A percentile compares a stretch with the other conserved stretches of the same genome.
Conservation (phyloP, 2,113 vertebrate genomes). For the Sarotherodon lohbergeri region DNA sequence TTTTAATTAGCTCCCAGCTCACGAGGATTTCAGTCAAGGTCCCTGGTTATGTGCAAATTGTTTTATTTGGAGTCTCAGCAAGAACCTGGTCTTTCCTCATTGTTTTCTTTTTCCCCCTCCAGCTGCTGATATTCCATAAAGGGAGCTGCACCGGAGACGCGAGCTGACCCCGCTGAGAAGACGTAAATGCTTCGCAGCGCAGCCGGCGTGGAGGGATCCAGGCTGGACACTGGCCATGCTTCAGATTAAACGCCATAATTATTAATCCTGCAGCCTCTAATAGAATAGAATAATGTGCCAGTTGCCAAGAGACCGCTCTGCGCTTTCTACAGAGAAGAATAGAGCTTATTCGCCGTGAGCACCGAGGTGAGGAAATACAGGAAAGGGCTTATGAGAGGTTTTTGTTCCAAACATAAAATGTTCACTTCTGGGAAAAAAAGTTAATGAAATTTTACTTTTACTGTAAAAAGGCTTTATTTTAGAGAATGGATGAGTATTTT, state of each 20-base stretch:
- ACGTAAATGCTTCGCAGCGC: neutral
- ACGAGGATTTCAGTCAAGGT: constrained; percentile 34
- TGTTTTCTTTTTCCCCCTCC: neutral
- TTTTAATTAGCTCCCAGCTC: constrained; percentile 57
- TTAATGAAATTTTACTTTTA: neutral
- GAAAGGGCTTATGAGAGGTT: neutral
- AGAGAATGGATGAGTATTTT: neutral
- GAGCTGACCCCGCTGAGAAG: neutral
- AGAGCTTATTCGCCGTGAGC: neutral
- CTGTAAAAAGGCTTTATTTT: neutral
- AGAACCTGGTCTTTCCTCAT: constrained; percentile 6
- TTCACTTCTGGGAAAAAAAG: neutral
- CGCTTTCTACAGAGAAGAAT: constrained; percentile 5
- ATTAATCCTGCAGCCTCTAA: constrained; percentile 46
- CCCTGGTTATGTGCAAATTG: constrained; percentile 39
- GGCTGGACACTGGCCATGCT: constrained; percentile 24
- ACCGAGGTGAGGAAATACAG: neutral
- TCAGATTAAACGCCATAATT: constrained; percentile 50
- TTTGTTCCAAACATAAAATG: neutral
- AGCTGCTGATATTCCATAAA: constrained; percentile 7
- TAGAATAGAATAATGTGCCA: constrained; percentile 40
- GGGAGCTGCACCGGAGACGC: neutral
- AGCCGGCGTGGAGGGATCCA: neutral
- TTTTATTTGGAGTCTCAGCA: constrained; percentile 50
- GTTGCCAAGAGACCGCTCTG: constrained; percentile 31